A percentile compares a stretch with the other conserved stretches of the same genome.
Conservation (phyloP, 2,113 vertebrate species). For the Phalacrocorax brasilianus region DNA sequence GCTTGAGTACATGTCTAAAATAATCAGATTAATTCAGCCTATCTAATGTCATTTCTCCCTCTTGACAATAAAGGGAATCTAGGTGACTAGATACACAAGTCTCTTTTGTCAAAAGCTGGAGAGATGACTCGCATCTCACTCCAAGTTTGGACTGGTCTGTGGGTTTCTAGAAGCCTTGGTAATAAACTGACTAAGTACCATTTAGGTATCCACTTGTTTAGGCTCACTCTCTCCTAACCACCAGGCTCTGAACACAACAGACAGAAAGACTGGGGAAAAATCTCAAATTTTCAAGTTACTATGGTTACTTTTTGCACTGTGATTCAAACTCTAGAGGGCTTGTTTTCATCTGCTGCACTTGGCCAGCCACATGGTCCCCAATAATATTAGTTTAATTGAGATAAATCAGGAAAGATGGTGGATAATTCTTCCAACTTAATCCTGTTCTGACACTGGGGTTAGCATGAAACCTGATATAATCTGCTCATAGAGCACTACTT, state of each 20-base stretch:
- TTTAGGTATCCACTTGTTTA: background rate
- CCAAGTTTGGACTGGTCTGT: background rate
- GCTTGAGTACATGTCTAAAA: background rate
- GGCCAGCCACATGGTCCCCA: background rate
- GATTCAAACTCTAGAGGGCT: background rate
- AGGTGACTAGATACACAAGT: background rate
- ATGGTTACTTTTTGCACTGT: background rate
- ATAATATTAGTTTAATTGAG: background rate
- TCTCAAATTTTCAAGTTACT: background rate
- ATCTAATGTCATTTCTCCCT: background rate
- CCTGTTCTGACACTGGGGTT: background rate
- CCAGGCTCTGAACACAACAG: background rate
- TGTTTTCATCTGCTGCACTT: background rate
- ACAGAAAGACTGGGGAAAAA: background rate
- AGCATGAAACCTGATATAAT: background rate
- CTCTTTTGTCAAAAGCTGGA: background rate
- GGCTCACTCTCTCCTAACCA: background rate
- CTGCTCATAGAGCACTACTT: background rate
- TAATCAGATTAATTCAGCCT: background rate
- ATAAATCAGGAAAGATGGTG: background rate
- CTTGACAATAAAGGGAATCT: background rate
- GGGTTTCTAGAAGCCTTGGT: background rate
- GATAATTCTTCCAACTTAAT: background rate
- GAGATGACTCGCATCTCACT: background rate
- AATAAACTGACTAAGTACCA: background rate